Evolutionary conservation across 2,888 invertebrate genomes (phyloP), one percentile per base, ranked within the genome.

Genomic region (Brachylomia viminalis): DNA sequence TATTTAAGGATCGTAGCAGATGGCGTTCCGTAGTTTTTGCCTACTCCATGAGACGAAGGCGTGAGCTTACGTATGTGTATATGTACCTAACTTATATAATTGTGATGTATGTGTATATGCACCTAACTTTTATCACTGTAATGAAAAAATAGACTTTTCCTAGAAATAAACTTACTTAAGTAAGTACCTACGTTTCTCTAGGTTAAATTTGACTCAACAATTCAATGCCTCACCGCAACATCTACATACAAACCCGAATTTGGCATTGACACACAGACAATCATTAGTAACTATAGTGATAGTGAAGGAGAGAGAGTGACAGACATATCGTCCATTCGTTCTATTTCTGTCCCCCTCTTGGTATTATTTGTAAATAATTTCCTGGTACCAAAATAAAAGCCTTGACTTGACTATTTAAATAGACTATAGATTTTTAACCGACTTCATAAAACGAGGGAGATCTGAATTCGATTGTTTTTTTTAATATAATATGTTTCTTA

Each of bases 311-410:
- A 71, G 77, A 85, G 42, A 42, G 38, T 15, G 85, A 83, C 66
- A 68, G 58, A 72, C 38, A 47, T 85, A 85, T 70, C 23, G 66
- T 54, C 56, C 69, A 70, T 59, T 83, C 17, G 62, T 73, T 77
- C 58, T 76, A 66, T 79, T 58, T 72, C 73, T 69, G 42, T 75
- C 59, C 42, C 59, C 42, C 38, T 59, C 67, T 79, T 79, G 54
- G 64, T 72, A 67, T 74, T 81, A 75, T 76, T 68, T 45, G 70
- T 77, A 77, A 72, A 75, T 83, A 80, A 78, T 81, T 79, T 81
- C 68, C 87, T 86, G 77, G 74, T 79, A 83, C 59, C 75, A 52
- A 74, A 82, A 73, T 61, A 62, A 76, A 82, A 80, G 45, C 84
- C 84, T 86, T 86, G 79, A 80, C 73, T 82, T 74, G 62, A 79